Evolutionary conservation across 2,888 invertebrate species (phyloP), one percentile per base, ranked within the genome.

Genomic region (Plusia festucae): DNA sequence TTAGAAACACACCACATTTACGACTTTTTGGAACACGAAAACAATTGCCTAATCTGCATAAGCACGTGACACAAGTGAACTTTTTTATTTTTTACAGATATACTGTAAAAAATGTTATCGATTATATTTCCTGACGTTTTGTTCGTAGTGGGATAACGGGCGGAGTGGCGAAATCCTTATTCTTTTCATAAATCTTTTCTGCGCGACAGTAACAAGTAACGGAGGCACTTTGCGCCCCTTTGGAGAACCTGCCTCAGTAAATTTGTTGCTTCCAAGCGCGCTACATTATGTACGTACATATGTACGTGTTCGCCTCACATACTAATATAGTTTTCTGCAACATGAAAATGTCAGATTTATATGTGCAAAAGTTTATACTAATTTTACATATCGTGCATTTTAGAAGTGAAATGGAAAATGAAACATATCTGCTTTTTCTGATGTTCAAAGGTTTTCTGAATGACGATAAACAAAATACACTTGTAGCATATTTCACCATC

Each of bases 131-230:
- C 53, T 58, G 68, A 76, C 65, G 46, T 68, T 70, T 56, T 68
- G 69, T 78, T 70, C 72, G 76, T 70, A 68, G 73, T 61, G 59
- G 68, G 64, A 67, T 80, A 73, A 70, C 11, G 68, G 65, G 59
- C 61, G 44, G 68, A 62, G 65, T 59, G 67, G 57, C 18, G 73
- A 70, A 78, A 73, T 70, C 73, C 59, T 73, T 71, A 68, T 74
- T 75, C 73, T 74, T 76, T 74, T 80, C 69, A 76, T 80, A 80
- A 80, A 80, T 80, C 72, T 76, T 73, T 78, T 70, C 65, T 63
- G 24, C 62, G 76, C 68, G 64, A 69, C 67, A 68, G 69, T 78
- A 78, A 80, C 76, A 78, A 71, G 80, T 71, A 76, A 70, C 73
- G 76, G 80, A 70, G 76, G 76, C 67, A 80, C 76, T 79, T 78